A percentile compares a stretch with the other conserved stretches of the same genome.
Conservation (phyloP, 2,797 vertebrate genomes). For the Gobionotothen gibberifrons region DNA sequence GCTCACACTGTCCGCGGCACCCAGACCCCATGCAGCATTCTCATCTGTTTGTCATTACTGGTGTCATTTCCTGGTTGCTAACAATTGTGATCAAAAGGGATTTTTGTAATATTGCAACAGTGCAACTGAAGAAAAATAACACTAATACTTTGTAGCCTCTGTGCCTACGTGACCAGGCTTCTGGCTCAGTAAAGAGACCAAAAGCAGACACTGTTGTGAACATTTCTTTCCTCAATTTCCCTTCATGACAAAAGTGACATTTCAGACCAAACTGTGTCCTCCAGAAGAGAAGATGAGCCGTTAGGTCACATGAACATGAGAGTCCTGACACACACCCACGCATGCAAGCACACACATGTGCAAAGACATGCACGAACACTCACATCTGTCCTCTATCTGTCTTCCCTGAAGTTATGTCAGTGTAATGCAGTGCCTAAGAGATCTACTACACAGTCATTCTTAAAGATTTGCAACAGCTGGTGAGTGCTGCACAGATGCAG, state of each 20-base stretch:
- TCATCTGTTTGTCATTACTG: too few relatives aligned
- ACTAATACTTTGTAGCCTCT: slow-evolving; percentile 9
- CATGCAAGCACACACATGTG: slow-evolving; percentile 1
- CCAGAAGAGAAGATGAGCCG: slow-evolving; percentile 46
- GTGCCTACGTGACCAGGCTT: neutral
- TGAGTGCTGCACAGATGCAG: slow-evolving; percentile 68
- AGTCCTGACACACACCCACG: slow-evolving; percentile 42
- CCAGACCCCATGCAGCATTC: too few relatives aligned
- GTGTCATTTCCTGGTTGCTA: too few relatives aligned
- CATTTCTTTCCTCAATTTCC: slow-evolving; percentile 37
- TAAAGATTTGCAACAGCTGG: slow-evolving; percentile 74
- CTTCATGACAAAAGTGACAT: slow-evolving; percentile 56
- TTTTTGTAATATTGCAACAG: slow-evolving; percentile 15
- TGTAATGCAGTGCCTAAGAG: slow-evolving; percentile 60
- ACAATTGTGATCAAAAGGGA: too few relatives aligned
- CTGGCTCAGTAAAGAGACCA: slow-evolving; percentile 35
- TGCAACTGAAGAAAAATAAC: slow-evolving; percentile 23
- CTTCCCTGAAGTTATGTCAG: slow-evolving; percentile 64
- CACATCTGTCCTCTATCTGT: slow-evolving; percentile 43
- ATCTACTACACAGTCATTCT: slow-evolving; percentile 33
- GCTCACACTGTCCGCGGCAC: too few relatives aligned
- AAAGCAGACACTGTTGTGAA: slow-evolving; percentile 29
- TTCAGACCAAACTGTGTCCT: slow-evolving; percentile 61
- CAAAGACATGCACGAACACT: slow-evolving; percentile 16
- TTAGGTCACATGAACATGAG: slow-evolving; percentile 53